Evolutionary conservation across 2,797 vertebrate species (phyloP), one percentile per base, ranked within the genome.

Genomic region (Phrynocephalus forsythii): DNA sequence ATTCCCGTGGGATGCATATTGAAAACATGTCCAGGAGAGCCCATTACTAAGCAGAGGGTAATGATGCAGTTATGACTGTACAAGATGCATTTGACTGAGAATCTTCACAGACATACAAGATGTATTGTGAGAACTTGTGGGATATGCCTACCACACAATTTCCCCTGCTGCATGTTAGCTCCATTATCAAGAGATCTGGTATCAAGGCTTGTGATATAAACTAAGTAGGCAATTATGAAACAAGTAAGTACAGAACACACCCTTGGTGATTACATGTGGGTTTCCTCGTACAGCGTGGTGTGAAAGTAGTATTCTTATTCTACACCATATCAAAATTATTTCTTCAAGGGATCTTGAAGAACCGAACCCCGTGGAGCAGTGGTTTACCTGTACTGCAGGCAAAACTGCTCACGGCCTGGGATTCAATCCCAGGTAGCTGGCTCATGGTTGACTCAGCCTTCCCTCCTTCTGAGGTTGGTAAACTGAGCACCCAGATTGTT

Each of bases 191-290:
- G 60, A 84, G 2, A 44, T 88, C 24, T 87, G 63, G 10, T 50
- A 71, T 15, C 80, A 80, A 82, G 56, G 26, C 30, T 85, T 89
- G 20, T 16, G 28, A 87, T 77, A 90, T 79, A 92, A 76, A 77
- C 85, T 85, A 81, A 87, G 89, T 38, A 75, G 77, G 8, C 1
- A 88, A 86, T 89, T 71, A 60, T 16, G 78, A 20, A 28, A 3
- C 84, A 1, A 30, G 1, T 79, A 89, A 10, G n/a, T 1, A 89
- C 3, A 84, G 72, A 87, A 84, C 93, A 90, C 24, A 83, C 0
- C 1, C 87, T 52, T 81, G 80, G 44, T 80, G 83, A 83, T 89
- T 89, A 89, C 10, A 52, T 44, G 52, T 50, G 68, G 60, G 28
- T 80, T 82, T 66, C 72, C 67, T 78, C 66, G 82, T 52, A 24